Conservation (phyloP, 2,888 invertebrate genomes). For the Nomada ruficornis region DNA sequence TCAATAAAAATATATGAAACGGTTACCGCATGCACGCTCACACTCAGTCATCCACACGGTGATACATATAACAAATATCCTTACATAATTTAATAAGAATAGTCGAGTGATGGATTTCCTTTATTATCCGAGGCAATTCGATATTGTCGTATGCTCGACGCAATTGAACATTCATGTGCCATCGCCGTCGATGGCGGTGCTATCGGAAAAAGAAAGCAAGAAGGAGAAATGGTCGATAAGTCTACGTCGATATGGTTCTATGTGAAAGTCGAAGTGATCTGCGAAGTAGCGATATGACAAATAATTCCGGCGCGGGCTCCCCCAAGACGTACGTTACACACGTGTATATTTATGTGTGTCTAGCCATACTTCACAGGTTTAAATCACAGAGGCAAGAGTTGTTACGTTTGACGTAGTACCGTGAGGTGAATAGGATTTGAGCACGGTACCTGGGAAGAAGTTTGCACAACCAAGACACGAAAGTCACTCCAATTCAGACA, state of each 20-base stretch:
- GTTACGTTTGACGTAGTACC: conserved; percentile 29
- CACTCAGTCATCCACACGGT: too few species aligned
- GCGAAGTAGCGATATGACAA: conserved; percentile 17
- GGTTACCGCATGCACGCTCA: too few species aligned
- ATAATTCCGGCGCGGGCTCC: background rate
- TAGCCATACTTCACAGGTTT: background rate
- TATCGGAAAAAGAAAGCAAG: background rate
- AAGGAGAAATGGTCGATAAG: conserved; percentile 8
- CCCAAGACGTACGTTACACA: background rate
- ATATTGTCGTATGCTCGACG: background rate
- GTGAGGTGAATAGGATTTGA: conserved; percentile 23
- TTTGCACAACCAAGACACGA: conserved; percentile 4
- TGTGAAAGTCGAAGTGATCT: conserved; percentile 14
- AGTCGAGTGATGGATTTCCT: background rate
- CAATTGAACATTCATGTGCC: background rate
- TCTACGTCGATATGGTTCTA: conserved; percentile 8
- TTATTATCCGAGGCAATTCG: background rate
- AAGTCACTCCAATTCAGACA: background rate
- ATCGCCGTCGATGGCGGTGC: background rate
- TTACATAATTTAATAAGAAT: too few species aligned
- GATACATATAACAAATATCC: too few species aligned
- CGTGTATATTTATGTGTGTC: background rate
- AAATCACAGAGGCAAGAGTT: conserved; percentile 25
- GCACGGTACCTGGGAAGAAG: background rate
- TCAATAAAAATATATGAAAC: too few species aligned